Evolutionary conservation across 2,113 vertebrate species (phyloP).

Genomic region (Nothoprocta pentlandii): DNA sequence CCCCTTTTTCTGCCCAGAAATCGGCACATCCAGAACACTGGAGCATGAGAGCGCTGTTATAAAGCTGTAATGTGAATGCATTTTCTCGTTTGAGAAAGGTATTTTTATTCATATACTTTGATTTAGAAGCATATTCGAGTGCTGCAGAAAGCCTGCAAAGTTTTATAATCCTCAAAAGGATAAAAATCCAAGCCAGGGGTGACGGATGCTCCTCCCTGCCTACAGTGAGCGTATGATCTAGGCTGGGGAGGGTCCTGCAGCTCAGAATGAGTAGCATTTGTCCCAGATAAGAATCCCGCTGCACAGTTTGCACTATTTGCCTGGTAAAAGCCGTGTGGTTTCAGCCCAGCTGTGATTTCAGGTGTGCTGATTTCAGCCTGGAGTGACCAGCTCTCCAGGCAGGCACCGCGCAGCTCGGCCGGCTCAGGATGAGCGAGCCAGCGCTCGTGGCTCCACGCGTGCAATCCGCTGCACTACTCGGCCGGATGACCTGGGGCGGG

Average conservation of each 20-base stretch:
- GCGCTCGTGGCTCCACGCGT: neutral
- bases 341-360: neutral
- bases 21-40: neutral
- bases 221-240: neutral
- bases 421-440: neutral
- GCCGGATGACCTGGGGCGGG: neutral
- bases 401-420: neutral
- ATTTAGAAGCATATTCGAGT: neutral
- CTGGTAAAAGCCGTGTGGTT: neutral
- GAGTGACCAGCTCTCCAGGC: neutral
- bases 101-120: neutral
- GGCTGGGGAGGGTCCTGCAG: neutral
- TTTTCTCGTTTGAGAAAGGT: neutral
- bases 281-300: neutral
- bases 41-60: neutral
- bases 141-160: neutral
- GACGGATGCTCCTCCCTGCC: neutral
- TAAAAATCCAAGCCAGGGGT: neutral
- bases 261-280: neutral
- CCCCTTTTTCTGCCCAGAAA: neutral
- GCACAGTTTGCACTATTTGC: neutral
- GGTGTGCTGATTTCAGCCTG: neutral
- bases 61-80: neutral
- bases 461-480: neutral
- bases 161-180: neutral